Percentiles rank a stretch among this genome's conserved stretches.
phyloP scores from a whole-genome alignment of 1,140 invertebrate species.

The Drosophila mauritiana region DNA sequence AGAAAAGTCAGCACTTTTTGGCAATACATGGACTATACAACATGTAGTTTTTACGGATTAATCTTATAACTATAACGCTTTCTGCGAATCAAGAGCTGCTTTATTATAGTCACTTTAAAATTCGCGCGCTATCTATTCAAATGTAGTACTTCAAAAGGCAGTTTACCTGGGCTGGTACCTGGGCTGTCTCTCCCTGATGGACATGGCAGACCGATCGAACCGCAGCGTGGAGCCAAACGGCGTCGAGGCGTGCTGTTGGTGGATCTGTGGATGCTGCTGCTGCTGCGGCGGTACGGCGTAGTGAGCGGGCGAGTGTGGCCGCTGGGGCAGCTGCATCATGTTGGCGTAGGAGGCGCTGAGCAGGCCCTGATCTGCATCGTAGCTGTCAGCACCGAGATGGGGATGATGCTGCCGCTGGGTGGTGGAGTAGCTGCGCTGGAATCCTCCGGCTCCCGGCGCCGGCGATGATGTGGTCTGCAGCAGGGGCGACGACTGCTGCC shows the following conservation, averaged over 20 bases:
- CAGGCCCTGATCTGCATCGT: conserved; percentile 61
- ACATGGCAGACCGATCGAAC: conserved; percentile 43
- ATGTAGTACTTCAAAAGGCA: too few species aligned
- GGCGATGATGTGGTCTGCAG: conserved; percentile 39
- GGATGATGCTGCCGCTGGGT: conserved; percentile 78
- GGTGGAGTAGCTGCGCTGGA: conserved; percentile 80
- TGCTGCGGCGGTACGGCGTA: conserved; percentile 61
- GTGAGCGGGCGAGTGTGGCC: conserved; percentile 64
- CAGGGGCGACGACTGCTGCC: conserved; percentile 77
- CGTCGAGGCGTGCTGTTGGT: conserved; percentile 48
- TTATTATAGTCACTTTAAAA: not conserved
- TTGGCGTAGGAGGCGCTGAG: conserved; percentile 69
- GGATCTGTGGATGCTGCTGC: conserved; percentile 44
- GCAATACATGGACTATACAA: too few species aligned
- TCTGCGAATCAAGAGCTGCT: too few species aligned
- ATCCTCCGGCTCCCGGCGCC: conserved; percentile 30
- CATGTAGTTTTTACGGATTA: too few species aligned
- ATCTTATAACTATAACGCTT: too few species aligned
- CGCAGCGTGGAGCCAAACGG: conserved; percentile 56
- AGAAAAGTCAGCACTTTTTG: too few species aligned
- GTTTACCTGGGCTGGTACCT: conserved; percentile 60
- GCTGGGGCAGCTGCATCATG: conserved; percentile 61
- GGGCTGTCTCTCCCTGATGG: conserved; percentile 53
- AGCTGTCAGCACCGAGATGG: conserved; percentile 48
- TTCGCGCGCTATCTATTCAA: too few species aligned